Conservation (phyloP, 2,888 invertebrate species). For the Polyploca ridens region DNA sequence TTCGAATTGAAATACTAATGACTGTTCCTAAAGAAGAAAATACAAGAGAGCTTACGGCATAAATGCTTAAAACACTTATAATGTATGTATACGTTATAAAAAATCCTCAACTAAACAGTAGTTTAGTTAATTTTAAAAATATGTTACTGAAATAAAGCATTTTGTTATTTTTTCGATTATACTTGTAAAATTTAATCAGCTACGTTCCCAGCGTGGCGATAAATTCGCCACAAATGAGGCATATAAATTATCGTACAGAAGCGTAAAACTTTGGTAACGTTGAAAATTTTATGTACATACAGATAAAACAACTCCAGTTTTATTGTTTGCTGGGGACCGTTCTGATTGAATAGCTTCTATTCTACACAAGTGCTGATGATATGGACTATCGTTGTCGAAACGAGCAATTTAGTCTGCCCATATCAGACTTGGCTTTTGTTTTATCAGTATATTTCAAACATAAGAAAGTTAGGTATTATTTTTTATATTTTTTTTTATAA, state of each 20-base stretch:
- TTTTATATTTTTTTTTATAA: too few species aligned
- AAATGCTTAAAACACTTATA: too few species aligned
- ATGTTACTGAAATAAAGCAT: neutral
- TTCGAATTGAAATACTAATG: neutral
- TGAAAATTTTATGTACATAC: conserved; percentile 21
- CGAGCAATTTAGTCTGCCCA: neutral
- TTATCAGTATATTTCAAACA: neutral
- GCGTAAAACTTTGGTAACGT: conserved; percentile 20
- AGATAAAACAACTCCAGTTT: conserved; percentile 25
- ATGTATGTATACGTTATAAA: too few species aligned
- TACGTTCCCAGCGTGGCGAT: conserved; percentile 20
- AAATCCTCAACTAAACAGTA: neutral
- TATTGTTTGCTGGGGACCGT: conserved; percentile 24
- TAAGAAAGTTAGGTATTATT: too few species aligned
- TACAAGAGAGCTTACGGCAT: too few species aligned
- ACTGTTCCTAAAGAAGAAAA: neutral
- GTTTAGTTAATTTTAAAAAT: neutral
- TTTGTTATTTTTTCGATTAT: too few species aligned
- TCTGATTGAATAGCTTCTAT: conserved; percentile 29
- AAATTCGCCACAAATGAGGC: conserved; percentile 24
- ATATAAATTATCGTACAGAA: conserved; percentile 12
- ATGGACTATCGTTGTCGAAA: conserved; percentile 1
- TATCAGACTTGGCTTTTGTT: neutral
- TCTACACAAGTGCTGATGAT: conserved; percentile 17
- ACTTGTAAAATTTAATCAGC: conserved; percentile 13